These are phyloP conservation scores for Zosterops lateralis DNA, from an alignment of 2,113 vertebrate species.

Conservation along the genomic window DNA sequence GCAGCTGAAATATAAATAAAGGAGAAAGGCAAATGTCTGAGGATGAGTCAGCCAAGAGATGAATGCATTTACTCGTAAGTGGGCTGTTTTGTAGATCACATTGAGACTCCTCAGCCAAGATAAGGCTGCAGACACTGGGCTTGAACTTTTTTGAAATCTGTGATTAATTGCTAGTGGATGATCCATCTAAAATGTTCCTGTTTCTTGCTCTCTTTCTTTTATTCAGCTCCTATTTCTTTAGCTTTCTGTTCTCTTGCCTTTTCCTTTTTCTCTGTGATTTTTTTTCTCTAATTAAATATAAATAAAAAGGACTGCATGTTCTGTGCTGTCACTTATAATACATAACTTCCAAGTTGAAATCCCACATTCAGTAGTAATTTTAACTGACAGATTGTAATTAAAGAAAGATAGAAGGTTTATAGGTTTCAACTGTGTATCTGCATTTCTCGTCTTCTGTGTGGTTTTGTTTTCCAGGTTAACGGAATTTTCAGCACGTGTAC, in stretches of 20 bases:
- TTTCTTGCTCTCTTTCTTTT: background rate
- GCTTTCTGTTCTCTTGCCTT: background rate
- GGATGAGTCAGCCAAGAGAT: constrained; percentile 59
- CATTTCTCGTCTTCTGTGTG: background rate
- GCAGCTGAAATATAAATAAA: constrained; percentile 47
- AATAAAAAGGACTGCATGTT: constrained; percentile 41
- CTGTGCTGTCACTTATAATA: constrained; percentile 13
- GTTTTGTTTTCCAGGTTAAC: background rate
- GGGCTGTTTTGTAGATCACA: constrained; percentile 36
- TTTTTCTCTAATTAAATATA: constrained; percentile 46
- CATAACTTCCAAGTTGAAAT: background rate
- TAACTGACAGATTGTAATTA: constrained; percentile 23
- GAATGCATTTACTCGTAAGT: constrained; percentile 32
- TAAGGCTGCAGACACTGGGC: constrained; percentile 18
- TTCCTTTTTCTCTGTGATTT: background rate
- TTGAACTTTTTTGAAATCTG: constrained; percentile 26
- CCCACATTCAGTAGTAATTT: background rate
- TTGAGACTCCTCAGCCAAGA: background rate
- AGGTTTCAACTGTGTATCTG: background rate
- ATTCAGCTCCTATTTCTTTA: background rate
- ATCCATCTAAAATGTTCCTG: background rate
- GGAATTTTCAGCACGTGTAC: background rate
- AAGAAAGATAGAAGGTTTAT: background rate
- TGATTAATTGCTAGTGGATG: constrained; percentile 42
- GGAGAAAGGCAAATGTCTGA: constrained; percentile 43